phyloP scores from a whole-genome alignment of 2,888 invertebrate species.

The Ophraella communa region DNA sequence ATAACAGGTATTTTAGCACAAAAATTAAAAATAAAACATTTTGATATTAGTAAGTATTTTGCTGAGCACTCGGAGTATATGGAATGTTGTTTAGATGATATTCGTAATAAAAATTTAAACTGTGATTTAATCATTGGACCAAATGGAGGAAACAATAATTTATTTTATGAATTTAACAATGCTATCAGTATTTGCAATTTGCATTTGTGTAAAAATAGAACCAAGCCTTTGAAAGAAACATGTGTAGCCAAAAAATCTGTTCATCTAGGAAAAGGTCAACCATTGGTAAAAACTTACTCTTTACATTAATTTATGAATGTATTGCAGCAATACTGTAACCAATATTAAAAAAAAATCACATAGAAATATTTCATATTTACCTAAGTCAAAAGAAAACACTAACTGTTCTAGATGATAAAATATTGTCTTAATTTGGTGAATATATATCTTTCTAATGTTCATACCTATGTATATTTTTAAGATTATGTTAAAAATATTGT shows the following conservation, averaged over 20 bases:
- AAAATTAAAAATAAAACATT: slow-evolving; percentile 64
- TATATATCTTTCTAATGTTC: too few species aligned
- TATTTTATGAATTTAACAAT: slow-evolving; percentile 71
- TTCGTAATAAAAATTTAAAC: slow-evolving; percentile 62
- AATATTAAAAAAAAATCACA: background rate
- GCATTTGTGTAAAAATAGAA: slow-evolving; percentile 64
- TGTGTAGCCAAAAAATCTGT: slow-evolving; percentile 64
- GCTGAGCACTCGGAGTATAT: slow-evolving; percentile 75
- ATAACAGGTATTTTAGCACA: slow-evolving; percentile 80
- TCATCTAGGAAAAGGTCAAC: slow-evolving; percentile 49
- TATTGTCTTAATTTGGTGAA: too few species aligned
- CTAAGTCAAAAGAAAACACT: too few species aligned
- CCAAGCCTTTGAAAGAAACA: slow-evolving; percentile 63
- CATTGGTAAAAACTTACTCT: slow-evolving; percentile 46
- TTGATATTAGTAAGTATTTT: slow-evolving; percentile 68
- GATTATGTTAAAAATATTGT: background rate
- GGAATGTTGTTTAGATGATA: slow-evolving; percentile 75
- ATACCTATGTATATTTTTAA: background rate
- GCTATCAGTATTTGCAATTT: slow-evolving; percentile 67
- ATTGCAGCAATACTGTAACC: too few species aligned
- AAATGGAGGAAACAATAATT: slow-evolving; percentile 75
- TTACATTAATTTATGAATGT: slow-evolving; percentile 35
- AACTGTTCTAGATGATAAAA: too few species aligned
- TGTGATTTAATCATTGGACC: slow-evolving; percentile 79
- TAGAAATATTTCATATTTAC: too few species aligned